Conservation (phyloP, 2,113 vertebrate species). For the Bostrychus sinensis region DNA sequence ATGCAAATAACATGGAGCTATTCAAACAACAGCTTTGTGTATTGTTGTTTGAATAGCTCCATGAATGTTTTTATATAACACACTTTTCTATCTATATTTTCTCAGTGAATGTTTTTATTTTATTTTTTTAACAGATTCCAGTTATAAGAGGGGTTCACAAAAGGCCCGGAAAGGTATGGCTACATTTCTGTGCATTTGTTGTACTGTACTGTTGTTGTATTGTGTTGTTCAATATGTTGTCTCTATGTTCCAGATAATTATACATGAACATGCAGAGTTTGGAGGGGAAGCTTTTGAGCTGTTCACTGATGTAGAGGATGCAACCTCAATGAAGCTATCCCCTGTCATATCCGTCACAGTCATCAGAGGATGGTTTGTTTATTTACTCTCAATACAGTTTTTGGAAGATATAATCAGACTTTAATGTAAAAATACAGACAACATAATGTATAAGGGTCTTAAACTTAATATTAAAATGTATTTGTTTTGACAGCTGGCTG, state of each 20-base stretch:
- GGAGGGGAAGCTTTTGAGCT: slow-evolving; percentile 81
- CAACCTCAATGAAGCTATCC: slow-evolving; percentile 85
- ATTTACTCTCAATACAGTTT: too few relatives aligned
- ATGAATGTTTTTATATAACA: neutral
- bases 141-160: slow-evolving; percentile 80
- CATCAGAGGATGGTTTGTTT: slow-evolving; percentile 89
- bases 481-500: slow-evolving; percentile 86
- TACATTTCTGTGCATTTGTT: neutral
- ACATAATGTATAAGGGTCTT: too few relatives aligned
- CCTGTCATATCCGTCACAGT: slow-evolving; percentile 86
- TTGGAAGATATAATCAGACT: too few relatives aligned
- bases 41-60: too few relatives aligned
- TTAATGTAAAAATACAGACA: neutral
- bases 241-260: slow-evolving; percentile 80
- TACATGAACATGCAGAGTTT: slow-evolving; percentile 80
- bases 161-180: slow-evolving; percentile 90
- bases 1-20: slow-evolving; percentile 37
- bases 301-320: slow-evolving; percentile 83
- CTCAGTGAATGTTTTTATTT: neutral
- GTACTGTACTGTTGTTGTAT: neutral
- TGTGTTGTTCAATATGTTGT: neutral
- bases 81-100: neutral
- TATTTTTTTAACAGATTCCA: slow-evolving; percentile 47
- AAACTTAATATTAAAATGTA: neutral
- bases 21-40: slow-evolving; percentile 25